Evolutionary conservation across 2,797 vertebrate species (phyloP).

Genomic region (Acrocephalus scirpaceus): DNA sequence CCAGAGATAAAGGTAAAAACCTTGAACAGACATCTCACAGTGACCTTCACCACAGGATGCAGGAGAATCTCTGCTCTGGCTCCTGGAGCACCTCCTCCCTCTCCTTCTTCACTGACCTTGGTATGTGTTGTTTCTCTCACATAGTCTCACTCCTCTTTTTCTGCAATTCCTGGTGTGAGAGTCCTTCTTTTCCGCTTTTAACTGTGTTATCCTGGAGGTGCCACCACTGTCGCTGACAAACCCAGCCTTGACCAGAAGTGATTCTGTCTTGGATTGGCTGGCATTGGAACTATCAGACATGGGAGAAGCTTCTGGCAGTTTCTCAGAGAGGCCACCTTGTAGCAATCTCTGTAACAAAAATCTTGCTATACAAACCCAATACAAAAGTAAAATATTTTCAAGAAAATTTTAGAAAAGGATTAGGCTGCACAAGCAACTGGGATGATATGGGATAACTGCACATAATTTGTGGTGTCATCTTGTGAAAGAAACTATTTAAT

Average conservation of each 20-base stretch:
- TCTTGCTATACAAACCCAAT: not conserved
- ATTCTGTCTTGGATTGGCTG: not conserved
- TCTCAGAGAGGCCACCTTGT: not conserved
- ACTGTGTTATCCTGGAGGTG: no score
- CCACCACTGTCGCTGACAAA: fast-evolving
- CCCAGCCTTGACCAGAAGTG: not conserved
- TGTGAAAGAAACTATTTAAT: not conserved
- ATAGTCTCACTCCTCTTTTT: not conserved
- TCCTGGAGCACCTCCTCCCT: fast-evolving
- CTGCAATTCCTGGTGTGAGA: not conserved
- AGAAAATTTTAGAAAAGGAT: not conserved
- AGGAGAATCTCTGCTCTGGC: not conserved
- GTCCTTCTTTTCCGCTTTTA: not conserved
- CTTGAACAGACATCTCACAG: not conserved
- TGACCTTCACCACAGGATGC: not conserved
- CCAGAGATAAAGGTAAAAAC: not conserved
- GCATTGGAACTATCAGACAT: not conserved
- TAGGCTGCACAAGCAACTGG: not conserved
- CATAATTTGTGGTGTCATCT: not conserved
- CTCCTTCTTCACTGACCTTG: not conserved
- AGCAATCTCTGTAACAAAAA: not conserved
- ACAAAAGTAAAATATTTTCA: not conserved
- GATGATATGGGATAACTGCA: not conserved
- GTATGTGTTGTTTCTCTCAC: not conserved
- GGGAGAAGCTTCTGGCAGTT: not conserved